phyloP scores from a whole-genome alignment of 2,797 vertebrate genomes.

The Gadopsis marmoratus region DNA sequence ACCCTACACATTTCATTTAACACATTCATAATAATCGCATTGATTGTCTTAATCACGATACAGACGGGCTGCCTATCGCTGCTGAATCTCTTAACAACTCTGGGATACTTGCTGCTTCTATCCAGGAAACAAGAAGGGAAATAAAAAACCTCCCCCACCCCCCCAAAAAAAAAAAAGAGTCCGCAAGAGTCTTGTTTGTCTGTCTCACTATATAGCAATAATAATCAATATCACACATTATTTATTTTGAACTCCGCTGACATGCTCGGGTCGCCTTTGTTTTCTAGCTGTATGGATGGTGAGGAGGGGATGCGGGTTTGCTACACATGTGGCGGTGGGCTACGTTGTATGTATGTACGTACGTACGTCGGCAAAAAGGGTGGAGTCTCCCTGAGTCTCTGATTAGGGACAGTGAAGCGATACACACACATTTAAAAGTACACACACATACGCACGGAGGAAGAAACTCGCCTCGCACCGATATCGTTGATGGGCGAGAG shows the following conservation, averaged over 20 bases:
- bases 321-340: conserved; percentile 61
- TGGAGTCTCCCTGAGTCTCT: conserved; percentile 78
- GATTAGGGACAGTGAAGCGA: conserved; percentile 53
- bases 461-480: conserved; percentile 3
- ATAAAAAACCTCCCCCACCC: conserved; percentile 5
- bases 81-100: conserved; percentile 56
- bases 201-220: conserved; percentile 21
- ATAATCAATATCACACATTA: conserved; percentile 73
- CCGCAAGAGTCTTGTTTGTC: conserved; percentile 24
- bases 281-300: conserved; percentile 66
- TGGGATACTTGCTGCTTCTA: conserved; percentile 44
- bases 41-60: conserved; percentile 69
- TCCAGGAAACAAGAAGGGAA: conserved; percentile 29
- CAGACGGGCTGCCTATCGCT: conserved; percentile 47
- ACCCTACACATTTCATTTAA: conserved; percentile 48
- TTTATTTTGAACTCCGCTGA: conserved; percentile 44
- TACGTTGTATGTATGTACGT: conserved; percentile 17
- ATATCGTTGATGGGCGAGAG: not conserved
- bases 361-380: not conserved
- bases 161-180: not conserved
- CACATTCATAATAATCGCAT: conserved; percentile 56
- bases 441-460: conserved; percentile 25
- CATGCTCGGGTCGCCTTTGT: conserved; percentile 61
- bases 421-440: conserved; percentile 2
- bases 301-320: conserved; percentile 37